phyloP scores from a whole-genome alignment of 2,797 vertebrate genomes.

The Tympanoctomys barrerae region DNA sequence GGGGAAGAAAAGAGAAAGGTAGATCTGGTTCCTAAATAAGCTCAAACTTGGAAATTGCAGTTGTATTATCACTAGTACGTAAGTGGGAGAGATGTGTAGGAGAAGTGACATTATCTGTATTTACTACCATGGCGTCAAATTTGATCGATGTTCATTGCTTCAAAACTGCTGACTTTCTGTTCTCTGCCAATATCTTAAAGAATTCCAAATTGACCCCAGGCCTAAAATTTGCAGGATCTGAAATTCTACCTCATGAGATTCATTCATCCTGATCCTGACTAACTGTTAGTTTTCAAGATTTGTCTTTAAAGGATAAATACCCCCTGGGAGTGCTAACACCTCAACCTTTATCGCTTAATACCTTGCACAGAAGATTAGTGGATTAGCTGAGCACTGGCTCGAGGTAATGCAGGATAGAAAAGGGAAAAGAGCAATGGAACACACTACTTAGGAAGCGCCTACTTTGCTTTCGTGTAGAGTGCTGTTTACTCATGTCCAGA shows the following conservation, averaged over 20 bases:
- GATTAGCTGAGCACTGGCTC: conserved; percentile 36
- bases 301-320: conserved; percentile 62
- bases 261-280: not conserved
- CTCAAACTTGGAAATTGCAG: not conserved
- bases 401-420: conserved; percentile 49
- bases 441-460: not conserved
- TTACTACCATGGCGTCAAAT: conserved; percentile 8
- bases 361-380: conserved; percentile 65
- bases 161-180: not conserved
- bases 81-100: not conserved
- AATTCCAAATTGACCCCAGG: not conserved
- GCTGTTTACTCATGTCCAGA: not conserved
- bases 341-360: conserved; percentile 68
- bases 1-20: not conserved
- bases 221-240: conserved; percentile 30
- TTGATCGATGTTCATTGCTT: not conserved
- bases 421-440: not conserved
- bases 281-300: conserved; percentile 58
- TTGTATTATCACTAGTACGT: conserved; percentile 13
- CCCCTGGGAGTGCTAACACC: conserved; percentile 51
- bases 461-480: not conserved
- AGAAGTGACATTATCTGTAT: not conserved
- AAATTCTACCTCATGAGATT: conserved; percentile 54
- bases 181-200: not conserved
- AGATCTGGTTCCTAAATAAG: conserved; percentile 34